phyloP scores from a whole-genome alignment of 2,797 vertebrate genomes.

The Etheostoma perlongum region DNA sequence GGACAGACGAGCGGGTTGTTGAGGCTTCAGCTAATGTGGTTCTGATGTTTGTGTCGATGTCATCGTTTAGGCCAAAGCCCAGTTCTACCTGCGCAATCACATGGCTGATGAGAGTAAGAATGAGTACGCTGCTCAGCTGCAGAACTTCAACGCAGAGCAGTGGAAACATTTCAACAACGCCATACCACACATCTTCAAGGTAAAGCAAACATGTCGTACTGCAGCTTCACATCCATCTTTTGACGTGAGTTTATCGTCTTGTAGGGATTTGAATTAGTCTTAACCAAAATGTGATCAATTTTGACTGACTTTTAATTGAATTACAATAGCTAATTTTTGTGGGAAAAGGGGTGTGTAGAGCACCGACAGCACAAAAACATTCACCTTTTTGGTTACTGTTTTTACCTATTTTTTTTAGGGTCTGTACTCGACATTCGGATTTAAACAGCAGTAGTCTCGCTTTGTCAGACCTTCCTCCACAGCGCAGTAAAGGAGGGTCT shows the following conservation, averaged over 20 bases:
- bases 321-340: too few relatives aligned
- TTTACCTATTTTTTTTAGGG: neutral
- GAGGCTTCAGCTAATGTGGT: neutral
- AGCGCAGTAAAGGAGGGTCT: too few relatives aligned
- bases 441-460: too few relatives aligned
- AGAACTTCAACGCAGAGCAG: conserved; percentile 96
- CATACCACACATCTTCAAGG: conserved; percentile 99
- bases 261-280: neutral
- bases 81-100: conserved; percentile 95
- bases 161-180: conserved; percentile 97
- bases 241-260: neutral
- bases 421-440: too few relatives aligned
- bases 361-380: neutral
- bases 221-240: neutral
- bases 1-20: neutral
- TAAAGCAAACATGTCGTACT: conserved; percentile 61
- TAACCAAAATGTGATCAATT: neutral
- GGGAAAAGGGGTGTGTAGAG: too few relatives aligned
- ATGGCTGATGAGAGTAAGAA: conserved; percentile 99
- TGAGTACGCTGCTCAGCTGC: conserved; percentile 97
- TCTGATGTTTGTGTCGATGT: neutral
- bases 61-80: conserved; percentile 90
- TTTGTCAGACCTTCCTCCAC: too few relatives aligned
- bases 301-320: neutral
- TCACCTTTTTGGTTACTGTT: neutral